Evolutionary conservation across 2,888 invertebrate species (phyloP), one percentile per base, ranked within the genome.

Genomic region (Eubasilissa splendida): DNA sequence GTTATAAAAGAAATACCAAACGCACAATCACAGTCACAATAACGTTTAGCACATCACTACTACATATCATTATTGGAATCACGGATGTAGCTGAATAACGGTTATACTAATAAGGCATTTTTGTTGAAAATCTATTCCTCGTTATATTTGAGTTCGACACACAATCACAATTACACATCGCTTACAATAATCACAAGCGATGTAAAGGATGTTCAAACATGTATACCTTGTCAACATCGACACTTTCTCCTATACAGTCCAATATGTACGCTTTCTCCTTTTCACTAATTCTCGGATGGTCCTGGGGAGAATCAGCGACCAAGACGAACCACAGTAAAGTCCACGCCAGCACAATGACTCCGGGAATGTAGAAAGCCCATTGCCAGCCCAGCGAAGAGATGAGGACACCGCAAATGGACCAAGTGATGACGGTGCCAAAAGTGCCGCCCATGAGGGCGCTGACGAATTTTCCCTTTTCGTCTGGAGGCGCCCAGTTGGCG

Each of bases 371-470:
- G 87, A 94, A 95, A 1, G 93, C 94, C 86, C 91, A 92, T 42
- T 91, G 91, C 95, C 95, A 95, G 80, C 93, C 93, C 33, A 91
- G 88, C 11, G 87, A 87, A 77, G 93, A 92, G 78, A 94, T 92
- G 0, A 95, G 89, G 0, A 91, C 87, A 3, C 94, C 94, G 53
- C 93, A 91, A 2, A 94, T 86, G 0, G 94, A 93, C 91, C 93
- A 94, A 0, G 94, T 93, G 1, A 94, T 87, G 1, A 94, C 93
- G 0, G 94, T 94, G 3, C 93, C 95, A 77, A 95, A 90, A 0
- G 94, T 94, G 5, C 95, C 95, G 11, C 95, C 95, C 91, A 94
- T 92, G 85, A 95, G 88, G 0, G 94, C 92, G 85, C 93, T 93
- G 0, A 95, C 90, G 85, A 95, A 95, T 85, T 94, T 93, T 9